Base-by-base conservation (phyloP, 2,888 invertebrate genomes). In the Apomyelois bistriatella region DNA sequence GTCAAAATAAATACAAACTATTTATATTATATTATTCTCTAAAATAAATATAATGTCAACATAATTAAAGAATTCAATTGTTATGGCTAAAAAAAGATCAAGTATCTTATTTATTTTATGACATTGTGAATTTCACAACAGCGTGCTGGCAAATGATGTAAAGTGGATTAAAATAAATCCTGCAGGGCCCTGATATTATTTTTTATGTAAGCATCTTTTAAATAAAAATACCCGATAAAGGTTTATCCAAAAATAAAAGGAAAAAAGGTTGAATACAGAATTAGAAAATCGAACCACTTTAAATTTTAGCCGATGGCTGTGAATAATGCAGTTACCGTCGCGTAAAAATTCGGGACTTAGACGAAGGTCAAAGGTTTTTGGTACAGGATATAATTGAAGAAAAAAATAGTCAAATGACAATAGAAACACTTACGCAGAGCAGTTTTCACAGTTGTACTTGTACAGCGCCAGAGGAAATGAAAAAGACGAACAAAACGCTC, bases 391-490 rank as follows among this genome's bases (percentile, higher is more conserved):
- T 46, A 53, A 55, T 57, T 53, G 54, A 54, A 59, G 55, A 38
- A 55, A 61, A 62, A 58, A 40, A 40, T 6, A 65, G 54, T 53
- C 53, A 53, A 62, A 58, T 59, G 57, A 63, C 69, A 64, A 58
- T 62, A 68, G 62, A 56, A 52, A 63, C 66, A 84, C 79, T 85
- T 74, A 82, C 83, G 77, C 54, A 79, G 65, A 68, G 71, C 78
- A 61, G 72, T 76, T 66, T 66, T 73, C 58, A 81, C 78, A 22
- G 79, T 68, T 47, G 64, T 68, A 53, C 70, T 71, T 56, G 84
- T 76, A 63, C 74, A 75, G 56, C 72, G 76, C 85, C 83, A 82
- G 58, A 86, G 69, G 58, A 78, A 74, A 68, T 73, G 73, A 65
- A 84, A 77, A 72, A 82, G 77, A 40, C 64, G 68, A 54, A 71